Evolutionary conservation across 2,113 vertebrate genomes (phyloP), one percentile per base, ranked within the genome.

Genomic region (Sylvia atricapilla): DNA sequence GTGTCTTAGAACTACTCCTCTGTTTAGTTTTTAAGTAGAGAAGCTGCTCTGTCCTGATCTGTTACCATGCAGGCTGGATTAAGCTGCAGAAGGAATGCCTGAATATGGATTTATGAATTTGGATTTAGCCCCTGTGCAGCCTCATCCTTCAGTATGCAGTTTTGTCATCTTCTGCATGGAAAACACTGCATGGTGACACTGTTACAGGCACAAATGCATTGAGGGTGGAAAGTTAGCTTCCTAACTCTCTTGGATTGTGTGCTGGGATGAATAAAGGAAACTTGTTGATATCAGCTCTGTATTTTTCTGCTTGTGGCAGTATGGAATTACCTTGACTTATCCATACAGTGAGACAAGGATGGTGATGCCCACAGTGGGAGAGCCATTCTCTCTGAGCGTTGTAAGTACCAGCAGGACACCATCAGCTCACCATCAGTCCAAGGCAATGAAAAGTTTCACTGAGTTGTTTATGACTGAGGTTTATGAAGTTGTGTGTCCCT

Each of bases 141-240:
- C 16, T 60, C 8, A 13, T 50, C 22, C 16, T 63, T 87, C 28
- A 14, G 0, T 50, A 15, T 49, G 24, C 24, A 84, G 87, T 41
- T 79, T 91, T 4, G 21, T 87, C 49, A 27, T 76, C 67, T 72
- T 91, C 35, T 19, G 9, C 19, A 1, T 69, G 30, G 46, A 69
- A 85, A 55, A 5, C 55, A 5, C 49, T 37, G 47, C 1, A 0
- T 31, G 69, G 58, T 94, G 84, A 69, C 20, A 5, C 25, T 58
- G 70, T n/a, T 64, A 15, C 37, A 56, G 73, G 60, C 7, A 5
- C 8, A 28, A 2, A 39, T 24, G n/a, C 0, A 0, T 11, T 8
- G 11, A 30, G 14, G 11, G 8, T 46, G 41, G 9, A 18, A 35
- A 80, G 43, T 9, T 69, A 4, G 21, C 44, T 89, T 53, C 25